These are phyloP conservation scores for Gerris lacustris DNA, from an alignment of 2,888 invertebrate species.

Conservation along the genomic window DNA sequence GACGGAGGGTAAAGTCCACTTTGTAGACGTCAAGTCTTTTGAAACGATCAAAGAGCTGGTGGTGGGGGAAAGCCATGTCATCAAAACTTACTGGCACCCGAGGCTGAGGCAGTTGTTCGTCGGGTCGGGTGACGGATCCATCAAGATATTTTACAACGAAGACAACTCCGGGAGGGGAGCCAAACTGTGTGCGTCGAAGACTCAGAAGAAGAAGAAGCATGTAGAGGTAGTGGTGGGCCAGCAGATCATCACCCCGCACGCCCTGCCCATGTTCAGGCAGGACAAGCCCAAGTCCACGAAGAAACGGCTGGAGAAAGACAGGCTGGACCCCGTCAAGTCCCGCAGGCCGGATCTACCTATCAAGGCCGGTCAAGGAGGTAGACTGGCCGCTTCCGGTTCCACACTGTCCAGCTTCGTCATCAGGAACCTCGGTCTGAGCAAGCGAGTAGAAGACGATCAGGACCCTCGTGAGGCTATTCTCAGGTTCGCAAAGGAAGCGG, in stretches of 20 bases:
- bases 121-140: slow-evolving; percentile 78
- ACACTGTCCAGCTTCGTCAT: slow-evolving; percentile 94
- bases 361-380: slow-evolving; percentile 72
- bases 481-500: slow-evolving; percentile 88
- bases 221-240: slow-evolving; percentile 79
- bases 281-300: slow-evolving; percentile 77
- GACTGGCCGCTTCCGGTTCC: slow-evolving; percentile 87
- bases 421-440: slow-evolving; percentile 84
- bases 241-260: slow-evolving; percentile 92
- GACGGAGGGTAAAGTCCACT: slow-evolving; percentile 54
- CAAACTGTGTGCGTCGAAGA: slow-evolving; percentile 73
- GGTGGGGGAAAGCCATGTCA: slow-evolving; percentile 68
- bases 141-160: slow-evolving; percentile 84
- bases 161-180: slow-evolving; percentile 79
- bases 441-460: slow-evolving; percentile 74
- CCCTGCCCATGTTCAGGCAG: slow-evolving; percentile 86
- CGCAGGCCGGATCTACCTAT: slow-evolving; percentile 73
- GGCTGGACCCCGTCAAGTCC: slow-evolving; percentile 75
- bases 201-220: slow-evolving; percentile 62
- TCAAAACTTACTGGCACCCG: slow-evolving; percentile 90
- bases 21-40: slow-evolving; percentile 68
- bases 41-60: slow-evolving; percentile 59
- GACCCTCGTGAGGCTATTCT: slow-evolving; percentile 92
- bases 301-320: slow-evolving; percentile 81
- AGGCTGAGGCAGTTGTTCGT: slow-evolving; percentile 93